Conservation (phyloP, 2,113 vertebrate species). For the Myocastor coypus region DNA sequence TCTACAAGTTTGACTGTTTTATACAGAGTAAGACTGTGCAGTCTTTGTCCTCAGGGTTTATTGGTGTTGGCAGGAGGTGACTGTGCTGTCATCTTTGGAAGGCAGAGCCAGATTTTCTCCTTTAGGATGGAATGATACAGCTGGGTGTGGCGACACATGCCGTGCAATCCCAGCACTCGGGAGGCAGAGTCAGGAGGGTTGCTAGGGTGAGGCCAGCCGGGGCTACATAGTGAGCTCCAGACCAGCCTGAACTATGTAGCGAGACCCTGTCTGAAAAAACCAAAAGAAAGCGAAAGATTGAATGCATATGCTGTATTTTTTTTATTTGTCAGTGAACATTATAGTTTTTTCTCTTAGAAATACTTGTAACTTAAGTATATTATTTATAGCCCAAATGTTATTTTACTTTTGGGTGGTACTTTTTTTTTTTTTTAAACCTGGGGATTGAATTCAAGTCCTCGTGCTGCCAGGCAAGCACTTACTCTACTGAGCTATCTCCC, state of each 20-base stretch:
- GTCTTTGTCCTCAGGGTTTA: neutral
- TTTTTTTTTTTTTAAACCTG: too few species aligned
- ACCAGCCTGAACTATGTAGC: too few species aligned
- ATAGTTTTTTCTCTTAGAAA: conserved; percentile 4
- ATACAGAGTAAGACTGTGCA: neutral
- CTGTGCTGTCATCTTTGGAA: neutral
- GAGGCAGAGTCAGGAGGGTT: neutral
- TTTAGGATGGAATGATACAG: neutral
- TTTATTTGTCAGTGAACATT: neutral
- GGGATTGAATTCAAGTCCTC: too few species aligned
- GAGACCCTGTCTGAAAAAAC: neutral
- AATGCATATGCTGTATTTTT: neutral
- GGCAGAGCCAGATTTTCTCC: neutral
- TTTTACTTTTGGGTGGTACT: too few species aligned
- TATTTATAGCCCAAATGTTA: conserved; percentile 24
- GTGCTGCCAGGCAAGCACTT: too few species aligned
- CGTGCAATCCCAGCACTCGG: neutral
- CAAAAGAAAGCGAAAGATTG: too few species aligned
- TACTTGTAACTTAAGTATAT: neutral
- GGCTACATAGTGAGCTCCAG: neutral
- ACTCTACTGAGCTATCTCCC: too few species aligned
- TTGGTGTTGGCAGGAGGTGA: neutral
- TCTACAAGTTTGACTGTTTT: neutral
- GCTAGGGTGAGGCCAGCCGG: neutral
- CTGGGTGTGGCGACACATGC: too few species aligned